A percentile compares a stretch with the other conserved stretches of the same genome.
Evolutionary conservation across 2,888 invertebrate genomes (phyloP).

Genomic region (Willowsia nigromaculata): DNA sequence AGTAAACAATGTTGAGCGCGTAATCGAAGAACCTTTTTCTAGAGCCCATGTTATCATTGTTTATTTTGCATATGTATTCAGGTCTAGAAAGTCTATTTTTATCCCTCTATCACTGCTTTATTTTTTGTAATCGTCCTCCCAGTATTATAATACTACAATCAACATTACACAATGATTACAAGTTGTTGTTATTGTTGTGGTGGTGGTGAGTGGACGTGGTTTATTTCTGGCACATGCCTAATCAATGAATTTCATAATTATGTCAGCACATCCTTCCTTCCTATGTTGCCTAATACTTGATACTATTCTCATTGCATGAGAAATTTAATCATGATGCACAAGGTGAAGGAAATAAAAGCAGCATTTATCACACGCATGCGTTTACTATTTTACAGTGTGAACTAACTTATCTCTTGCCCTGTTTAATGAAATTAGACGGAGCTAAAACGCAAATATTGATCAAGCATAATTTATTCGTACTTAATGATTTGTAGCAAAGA

Average conservation of each 20-base stretch:
- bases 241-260: conserved; percentile 34
- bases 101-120: not conserved
- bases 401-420: not conserved
- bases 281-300: conserved; percentile 49
- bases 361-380: not conserved
- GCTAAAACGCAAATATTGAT: no score
- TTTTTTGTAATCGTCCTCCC: not conserved
- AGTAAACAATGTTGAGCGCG: not conserved
- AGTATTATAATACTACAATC: not conserved
- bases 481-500: no score
- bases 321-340: conserved; percentile 2
- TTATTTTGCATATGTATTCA: no score
- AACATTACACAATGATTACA: conserved; percentile 6
- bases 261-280: conserved; percentile 63
- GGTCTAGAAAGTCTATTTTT: not conserved
- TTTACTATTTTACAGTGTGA: not conserved
- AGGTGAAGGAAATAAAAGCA: conserved; percentile 39
- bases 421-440: no score
- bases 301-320: not conserved
- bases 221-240: conserved; percentile 6
- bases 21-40: not conserved
- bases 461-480: no score
- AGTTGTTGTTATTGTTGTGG: not conserved
- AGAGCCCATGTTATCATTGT: not conserved
- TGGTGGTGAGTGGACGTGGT: not conserved